These are phyloP conservation scores for Oscheius sp. DNA, from an alignment of 2,888 invertebrate genomes.

Conservation along the genomic window DNA sequence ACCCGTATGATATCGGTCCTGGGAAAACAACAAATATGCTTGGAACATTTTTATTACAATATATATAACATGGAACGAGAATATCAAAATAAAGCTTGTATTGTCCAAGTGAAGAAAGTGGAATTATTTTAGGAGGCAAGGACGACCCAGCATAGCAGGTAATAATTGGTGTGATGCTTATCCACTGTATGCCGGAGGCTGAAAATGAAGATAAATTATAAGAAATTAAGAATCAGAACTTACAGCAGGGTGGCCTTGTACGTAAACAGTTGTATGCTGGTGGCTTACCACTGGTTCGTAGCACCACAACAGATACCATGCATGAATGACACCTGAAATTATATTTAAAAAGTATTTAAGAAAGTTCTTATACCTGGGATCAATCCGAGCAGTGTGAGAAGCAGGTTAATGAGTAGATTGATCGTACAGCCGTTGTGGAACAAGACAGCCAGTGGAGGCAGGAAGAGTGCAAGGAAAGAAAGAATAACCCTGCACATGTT, in stretches of 20 bases:
- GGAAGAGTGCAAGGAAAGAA: conserved; percentile 29
- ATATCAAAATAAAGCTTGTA: no score
- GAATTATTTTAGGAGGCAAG: no score
- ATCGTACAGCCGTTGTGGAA: conserved; percentile 30
- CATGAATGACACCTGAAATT: conserved; percentile 36
- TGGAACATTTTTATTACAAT: no score
- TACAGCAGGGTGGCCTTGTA: conserved; percentile 31
- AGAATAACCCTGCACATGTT: conserved; percentile 37
- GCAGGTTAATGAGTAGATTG: conserved; percentile 34
- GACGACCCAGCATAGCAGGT: no score
- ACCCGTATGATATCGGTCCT: no score
- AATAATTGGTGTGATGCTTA: background rate
- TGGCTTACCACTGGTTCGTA: background rate
- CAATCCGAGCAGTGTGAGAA: conserved; percentile 27
- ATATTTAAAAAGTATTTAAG: background rate
- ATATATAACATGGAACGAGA: no score
- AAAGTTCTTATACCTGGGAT: conserved; percentile 39
- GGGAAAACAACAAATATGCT: no score
- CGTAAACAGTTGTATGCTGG: conserved; percentile 29
- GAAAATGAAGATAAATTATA: background rate
- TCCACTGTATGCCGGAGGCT: conserved; percentile 26
- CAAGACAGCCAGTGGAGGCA: conserved; percentile 33
- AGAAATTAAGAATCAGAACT: background rate
- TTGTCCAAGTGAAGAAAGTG: no score
- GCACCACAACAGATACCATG: conserved; percentile 36